Evolutionary conservation across 2,888 invertebrate species (phyloP).

Genomic region (Sialis lutaria): DNA sequence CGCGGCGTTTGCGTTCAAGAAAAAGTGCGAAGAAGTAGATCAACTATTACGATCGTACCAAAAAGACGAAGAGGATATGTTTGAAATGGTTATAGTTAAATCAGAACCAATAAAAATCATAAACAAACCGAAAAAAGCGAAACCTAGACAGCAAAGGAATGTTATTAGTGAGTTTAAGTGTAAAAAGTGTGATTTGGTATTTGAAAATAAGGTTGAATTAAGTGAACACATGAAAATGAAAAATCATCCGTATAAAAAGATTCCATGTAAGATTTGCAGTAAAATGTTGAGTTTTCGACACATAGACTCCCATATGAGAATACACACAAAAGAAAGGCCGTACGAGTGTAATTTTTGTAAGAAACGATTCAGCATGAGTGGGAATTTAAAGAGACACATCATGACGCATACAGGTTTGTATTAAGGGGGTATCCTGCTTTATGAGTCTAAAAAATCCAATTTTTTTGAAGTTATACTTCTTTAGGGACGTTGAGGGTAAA

Average conservation of each 20-base stretch:
- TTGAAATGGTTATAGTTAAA: too few species aligned
- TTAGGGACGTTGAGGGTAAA: too few species aligned
- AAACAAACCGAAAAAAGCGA: not conserved
- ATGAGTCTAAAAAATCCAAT: too few species aligned
- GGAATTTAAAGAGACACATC: constrained; percentile 6
- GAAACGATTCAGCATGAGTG: constrained; percentile 3
- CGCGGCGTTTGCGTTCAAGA: not conserved
- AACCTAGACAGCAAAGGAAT: not conserved
- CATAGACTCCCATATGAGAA: not conserved
- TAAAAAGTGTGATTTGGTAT: not conserved
- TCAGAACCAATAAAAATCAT: not conserved
- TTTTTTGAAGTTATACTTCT: too few species aligned
- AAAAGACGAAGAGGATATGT: not conserved
- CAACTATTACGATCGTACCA: not conserved
- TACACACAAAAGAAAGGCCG: constrained; percentile 5
- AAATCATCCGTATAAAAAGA: not conserved
- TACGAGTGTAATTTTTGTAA: constrained; percentile 6
- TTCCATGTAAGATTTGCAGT: not conserved
- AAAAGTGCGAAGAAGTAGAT: not conserved
- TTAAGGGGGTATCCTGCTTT: too few species aligned
- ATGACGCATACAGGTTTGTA: constrained; percentile 2
- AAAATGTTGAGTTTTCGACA: constrained; percentile 1
- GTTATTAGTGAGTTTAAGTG: not conserved
- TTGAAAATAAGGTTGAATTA: not conserved
- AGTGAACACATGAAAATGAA: not conserved